phyloP scores from a whole-genome alignment of 2,888 invertebrate genomes.

The Lordiphosa andalusiaca region DNA sequence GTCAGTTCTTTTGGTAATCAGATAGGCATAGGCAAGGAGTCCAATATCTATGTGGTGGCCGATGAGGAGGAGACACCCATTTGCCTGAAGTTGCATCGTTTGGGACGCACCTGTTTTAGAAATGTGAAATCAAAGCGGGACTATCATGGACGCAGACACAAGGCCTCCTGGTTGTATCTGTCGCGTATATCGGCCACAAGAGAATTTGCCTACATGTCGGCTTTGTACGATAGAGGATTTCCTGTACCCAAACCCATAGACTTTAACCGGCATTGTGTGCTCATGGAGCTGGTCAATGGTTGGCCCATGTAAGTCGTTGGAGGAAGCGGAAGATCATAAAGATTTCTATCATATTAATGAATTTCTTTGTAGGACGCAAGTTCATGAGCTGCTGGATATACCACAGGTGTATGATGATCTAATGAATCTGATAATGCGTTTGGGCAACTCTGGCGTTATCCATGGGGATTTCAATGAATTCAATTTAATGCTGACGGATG shows the following conservation, averaged over 20 bases:
- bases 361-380: conserved; percentile 82
- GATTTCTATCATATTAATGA: neutral
- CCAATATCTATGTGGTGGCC: conserved; percentile 95
- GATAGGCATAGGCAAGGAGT: conserved; percentile 99
- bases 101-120: conserved; percentile 97
- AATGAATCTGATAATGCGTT: conserved; percentile 93
- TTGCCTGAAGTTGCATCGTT: conserved; percentile 93
- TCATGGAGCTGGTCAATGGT: conserved; percentile 95
- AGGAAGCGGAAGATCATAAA: no score
- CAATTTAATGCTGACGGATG: conserved; percentile 93
- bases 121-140: conserved; percentile 97
- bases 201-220: conserved; percentile 99
- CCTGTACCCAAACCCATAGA: conserved; percentile 97
- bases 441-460: conserved; percentile 97
- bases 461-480: conserved; percentile 99
- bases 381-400: conserved; percentile 85
- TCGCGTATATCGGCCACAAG: conserved; percentile 97
- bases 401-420: conserved; percentile 93
- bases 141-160: conserved; percentile 95
- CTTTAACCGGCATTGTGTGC: conserved; percentile 95
- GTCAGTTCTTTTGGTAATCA: conserved; percentile 96
- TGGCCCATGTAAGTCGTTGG: conserved; percentile 86
- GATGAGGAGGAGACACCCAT: conserved; percentile 89
- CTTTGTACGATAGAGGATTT: conserved; percentile 92
- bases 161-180: conserved; percentile 96